Percentiles rank a stretch among this genome's conserved stretches.
phyloP scores from a whole-genome alignment of 2,888 invertebrate genomes.

The Tipula lateralis region DNA sequence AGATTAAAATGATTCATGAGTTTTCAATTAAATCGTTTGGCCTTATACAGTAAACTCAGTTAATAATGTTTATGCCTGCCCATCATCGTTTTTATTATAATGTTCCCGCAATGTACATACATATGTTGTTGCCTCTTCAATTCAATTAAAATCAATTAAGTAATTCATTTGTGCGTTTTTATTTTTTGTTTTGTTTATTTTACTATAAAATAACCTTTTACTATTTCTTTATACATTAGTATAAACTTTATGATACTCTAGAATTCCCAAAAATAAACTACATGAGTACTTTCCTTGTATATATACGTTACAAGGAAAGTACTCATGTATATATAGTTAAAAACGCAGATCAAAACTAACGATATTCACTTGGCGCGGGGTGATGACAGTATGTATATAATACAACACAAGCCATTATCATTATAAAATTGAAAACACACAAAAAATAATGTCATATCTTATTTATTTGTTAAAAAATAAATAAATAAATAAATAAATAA shows the following conservation, averaged over 20 bases:
- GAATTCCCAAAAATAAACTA: neutral
- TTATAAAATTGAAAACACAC: neutral
- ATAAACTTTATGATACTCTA: neutral
- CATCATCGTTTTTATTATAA: neutral
- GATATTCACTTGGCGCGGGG: neutral
- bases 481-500: too few relatives aligned
- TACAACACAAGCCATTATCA: neutral
- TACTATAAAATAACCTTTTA: constrained; percentile 14
- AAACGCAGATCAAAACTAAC: neutral
- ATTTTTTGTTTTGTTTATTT: constrained; percentile 15
- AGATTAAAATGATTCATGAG: constrained; percentile 19
- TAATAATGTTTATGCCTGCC: neutral
- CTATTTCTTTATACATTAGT: neutral
- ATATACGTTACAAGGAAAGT: neutral
- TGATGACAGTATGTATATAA: neutral
- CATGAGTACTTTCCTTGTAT: neutral
- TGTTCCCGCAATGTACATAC: neutral
- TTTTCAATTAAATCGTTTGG: constrained; percentile 24
- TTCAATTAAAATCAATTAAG: neutral
- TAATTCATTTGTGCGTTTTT: neutral
- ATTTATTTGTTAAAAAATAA: neutral
- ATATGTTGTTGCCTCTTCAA: constrained; percentile 11
- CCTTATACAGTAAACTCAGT: neutral
- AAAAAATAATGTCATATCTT: neutral
- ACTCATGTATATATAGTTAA: neutral